A percentile compares a stretch with the other conserved stretches of the same genome.
Conservation (phyloP, 1,140 invertebrate species). For the Zaprionus africanus region DNA sequence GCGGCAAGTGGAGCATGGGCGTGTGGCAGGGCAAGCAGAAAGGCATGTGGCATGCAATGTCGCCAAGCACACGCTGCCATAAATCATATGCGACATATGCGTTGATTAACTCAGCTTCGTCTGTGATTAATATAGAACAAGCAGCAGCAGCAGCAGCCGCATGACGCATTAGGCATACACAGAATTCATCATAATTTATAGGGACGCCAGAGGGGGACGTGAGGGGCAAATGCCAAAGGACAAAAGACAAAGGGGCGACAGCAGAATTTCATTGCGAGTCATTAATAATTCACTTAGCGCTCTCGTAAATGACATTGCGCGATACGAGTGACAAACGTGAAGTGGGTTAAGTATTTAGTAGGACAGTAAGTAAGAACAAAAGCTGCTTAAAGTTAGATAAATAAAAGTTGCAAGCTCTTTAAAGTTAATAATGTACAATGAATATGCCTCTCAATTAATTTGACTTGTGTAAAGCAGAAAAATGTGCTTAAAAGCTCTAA, state of each 20-base stretch:
- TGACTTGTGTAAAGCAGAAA: neutral
- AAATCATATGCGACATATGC: slow-evolving; percentile 55
- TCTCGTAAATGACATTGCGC: slow-evolving; percentile 27
- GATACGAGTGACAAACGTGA: slow-evolving; percentile 8
- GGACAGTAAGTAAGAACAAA: neutral
- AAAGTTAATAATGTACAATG: neutral
- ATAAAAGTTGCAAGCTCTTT: neutral
- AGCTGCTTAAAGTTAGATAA: neutral
- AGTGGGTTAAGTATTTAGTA: neutral
- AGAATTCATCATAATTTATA: slow-evolving; percentile 72
- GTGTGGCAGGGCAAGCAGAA: neutral
- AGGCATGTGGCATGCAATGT: slow-evolving; percentile 6
- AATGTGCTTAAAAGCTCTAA: neutral
- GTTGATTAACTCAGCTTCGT: slow-evolving; percentile 57
- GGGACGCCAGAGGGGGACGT: slow-evolving; percentile 7
- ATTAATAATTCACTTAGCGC: slow-evolving; percentile 63
- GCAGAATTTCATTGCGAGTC: slow-evolving; percentile 37
- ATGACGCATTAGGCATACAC: slow-evolving; percentile 61
- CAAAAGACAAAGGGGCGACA: slow-evolving; percentile 2
- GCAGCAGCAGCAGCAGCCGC: slow-evolving; percentile 18
- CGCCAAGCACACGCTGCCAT: slow-evolving; percentile 35
- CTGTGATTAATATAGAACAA: slow-evolving; percentile 42
- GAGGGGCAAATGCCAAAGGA: slow-evolving; percentile 8
- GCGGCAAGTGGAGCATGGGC: slow-evolving; percentile 7
- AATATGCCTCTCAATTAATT: neutral